phyloP scores from a whole-genome alignment of 2,113 vertebrate genomes.

The Saccopteryx bilineata region DNA sequence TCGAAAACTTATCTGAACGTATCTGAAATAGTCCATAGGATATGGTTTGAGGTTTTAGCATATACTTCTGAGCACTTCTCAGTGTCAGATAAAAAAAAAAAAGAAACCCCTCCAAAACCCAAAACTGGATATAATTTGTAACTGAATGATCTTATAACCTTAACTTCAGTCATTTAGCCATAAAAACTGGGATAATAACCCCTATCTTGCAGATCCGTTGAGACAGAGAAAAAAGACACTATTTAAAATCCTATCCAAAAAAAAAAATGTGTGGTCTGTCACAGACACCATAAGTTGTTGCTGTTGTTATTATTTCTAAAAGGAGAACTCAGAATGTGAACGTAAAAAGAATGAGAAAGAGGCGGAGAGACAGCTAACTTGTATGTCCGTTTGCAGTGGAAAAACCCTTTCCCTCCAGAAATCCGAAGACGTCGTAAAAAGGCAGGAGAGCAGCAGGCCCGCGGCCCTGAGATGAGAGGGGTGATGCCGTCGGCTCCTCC shows the following conservation, averaged over 20 bases:
- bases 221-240: background rate
- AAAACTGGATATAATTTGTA: background rate
- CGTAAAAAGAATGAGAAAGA: constrained; percentile 21
- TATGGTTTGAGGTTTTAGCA: background rate
- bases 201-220: background rate
- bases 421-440: constrained; percentile 22
- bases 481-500: background rate
- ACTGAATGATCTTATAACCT: background rate
- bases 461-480: background rate
- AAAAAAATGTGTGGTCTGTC: background rate
- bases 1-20: background rate
- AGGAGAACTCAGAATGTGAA: background rate
- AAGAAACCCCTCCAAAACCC: too few species aligned
- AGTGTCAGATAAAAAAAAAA: background rate
- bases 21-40: background rate
- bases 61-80: background rate
- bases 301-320: background rate
- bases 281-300: background rate
- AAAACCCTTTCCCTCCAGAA: constrained; percentile 29
- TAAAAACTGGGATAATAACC: background rate
- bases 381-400: background rate
- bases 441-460: background rate
- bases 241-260: constrained; percentile 19
- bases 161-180: background rate
- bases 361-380: background rate